Conservation (phyloP, 2,113 vertebrate genomes). For the Ardeotis arabs region DNA sequence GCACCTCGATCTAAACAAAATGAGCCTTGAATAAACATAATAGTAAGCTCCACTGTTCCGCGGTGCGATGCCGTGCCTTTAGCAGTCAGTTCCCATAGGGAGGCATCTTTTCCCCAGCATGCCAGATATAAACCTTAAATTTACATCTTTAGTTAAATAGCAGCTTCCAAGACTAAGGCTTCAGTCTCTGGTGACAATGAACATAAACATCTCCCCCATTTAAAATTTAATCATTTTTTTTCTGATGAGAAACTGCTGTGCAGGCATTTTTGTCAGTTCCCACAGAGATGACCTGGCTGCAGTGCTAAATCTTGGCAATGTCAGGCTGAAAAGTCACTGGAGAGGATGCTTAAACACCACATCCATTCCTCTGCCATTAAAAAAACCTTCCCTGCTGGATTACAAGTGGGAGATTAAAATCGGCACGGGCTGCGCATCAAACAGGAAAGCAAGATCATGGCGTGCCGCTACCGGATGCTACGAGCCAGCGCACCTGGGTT, state of each 20-base stretch:
- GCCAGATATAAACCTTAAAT: conserved; percentile 14
- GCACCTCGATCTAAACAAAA: neutral
- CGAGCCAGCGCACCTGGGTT: neutral
- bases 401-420: neutral
- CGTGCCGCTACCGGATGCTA: rapidly evolving
- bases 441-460: rapidly evolving
- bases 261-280: neutral
- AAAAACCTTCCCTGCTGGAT: neutral
- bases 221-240: neutral
- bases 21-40: neutral
- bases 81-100: neutral
- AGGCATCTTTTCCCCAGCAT: neutral
- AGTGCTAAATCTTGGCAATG: neutral
- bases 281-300: neutral
- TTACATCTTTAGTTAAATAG: conserved; percentile 26
- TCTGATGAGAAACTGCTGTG: neutral
- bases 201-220: neutral
- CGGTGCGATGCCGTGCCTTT: neutral
- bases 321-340: neutral
- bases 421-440: neutral
- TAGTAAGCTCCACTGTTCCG: neutral
- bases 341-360: neutral
- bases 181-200: neutral
- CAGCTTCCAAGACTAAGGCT: neutral
- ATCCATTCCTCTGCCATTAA: neutral